Evolutionary conservation across 2,113 vertebrate species (phyloP).

Genomic region (Zootoca vivipara): DNA sequence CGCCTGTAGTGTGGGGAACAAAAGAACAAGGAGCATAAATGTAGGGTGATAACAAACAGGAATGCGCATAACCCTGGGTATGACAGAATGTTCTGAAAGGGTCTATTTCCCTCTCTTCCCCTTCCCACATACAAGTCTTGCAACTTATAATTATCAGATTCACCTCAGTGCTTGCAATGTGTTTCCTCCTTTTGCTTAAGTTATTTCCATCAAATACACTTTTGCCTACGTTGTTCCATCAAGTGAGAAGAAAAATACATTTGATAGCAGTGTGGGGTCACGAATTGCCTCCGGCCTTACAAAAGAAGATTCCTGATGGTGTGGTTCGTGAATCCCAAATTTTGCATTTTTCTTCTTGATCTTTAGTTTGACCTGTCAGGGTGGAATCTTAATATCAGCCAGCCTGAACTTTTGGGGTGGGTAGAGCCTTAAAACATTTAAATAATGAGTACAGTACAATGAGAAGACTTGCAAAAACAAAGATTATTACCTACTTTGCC

Average conservation of each 20-base stretch:
- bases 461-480: slow-evolving; percentile 10
- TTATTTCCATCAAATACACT: slow-evolving; percentile 20
- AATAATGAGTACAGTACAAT: slow-evolving; percentile 24
- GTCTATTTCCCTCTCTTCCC: slow-evolving; percentile 12
- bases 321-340: slow-evolving; percentile 46
- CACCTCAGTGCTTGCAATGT: background rate
- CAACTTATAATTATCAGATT: slow-evolving; percentile 52
- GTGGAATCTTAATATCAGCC: slow-evolving; percentile 49
- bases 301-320: slow-evolving; percentile 47
- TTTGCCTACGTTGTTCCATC: background rate
- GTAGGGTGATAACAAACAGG: slow-evolving; percentile 47
- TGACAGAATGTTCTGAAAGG: slow-evolving; percentile 41
- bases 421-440: slow-evolving; percentile 35
- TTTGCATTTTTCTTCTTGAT: slow-evolving; percentile 36
- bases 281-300: slow-evolving; percentile 34
- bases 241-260: background rate
- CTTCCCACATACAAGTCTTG: slow-evolving; percentile 51
- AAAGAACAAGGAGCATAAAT: slow-evolving; percentile 24
- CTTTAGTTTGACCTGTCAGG: slow-evolving; percentile 32
- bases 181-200: background rate
- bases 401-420: background rate
- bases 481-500: slow-evolving; percentile 13
- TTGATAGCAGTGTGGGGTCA: slow-evolving; percentile 36
- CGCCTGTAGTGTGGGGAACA: slow-evolving; percentile 47
- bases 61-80: slow-evolving; percentile 26